These are phyloP conservation scores for Cerastis leucographa DNA, from an alignment of 2,888 invertebrate genomes.

Conservation along the genomic window DNA sequence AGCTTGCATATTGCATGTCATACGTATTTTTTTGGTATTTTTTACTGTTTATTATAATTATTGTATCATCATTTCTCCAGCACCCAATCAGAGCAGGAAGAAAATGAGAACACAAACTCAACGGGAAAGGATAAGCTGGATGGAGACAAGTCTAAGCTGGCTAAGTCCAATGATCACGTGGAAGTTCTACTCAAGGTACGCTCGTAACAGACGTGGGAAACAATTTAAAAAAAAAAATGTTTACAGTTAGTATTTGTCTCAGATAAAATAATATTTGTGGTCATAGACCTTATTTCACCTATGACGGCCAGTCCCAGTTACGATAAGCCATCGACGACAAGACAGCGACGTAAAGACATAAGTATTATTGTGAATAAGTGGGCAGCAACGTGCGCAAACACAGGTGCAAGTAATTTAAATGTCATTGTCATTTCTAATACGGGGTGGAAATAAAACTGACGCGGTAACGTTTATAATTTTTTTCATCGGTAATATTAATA, in stretches of 20 bases:
- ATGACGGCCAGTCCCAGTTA: background rate
- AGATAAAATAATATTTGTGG: background rate
- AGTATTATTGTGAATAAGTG: too few relatives aligned
- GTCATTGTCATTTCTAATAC: too few relatives aligned
- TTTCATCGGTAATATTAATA: too few relatives aligned
- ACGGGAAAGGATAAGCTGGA: conserved; percentile 81
- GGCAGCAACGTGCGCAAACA: too few relatives aligned
- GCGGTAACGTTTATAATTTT: too few relatives aligned
- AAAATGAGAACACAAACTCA: conserved; percentile 70
- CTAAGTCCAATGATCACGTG: conserved; percentile 84
- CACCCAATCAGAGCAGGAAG: conserved; percentile 81
- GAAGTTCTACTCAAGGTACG: conserved; percentile 86
- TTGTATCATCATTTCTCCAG: conserved; percentile 59
- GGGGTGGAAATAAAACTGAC: too few relatives aligned
- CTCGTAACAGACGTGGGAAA: background rate
- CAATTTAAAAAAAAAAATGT: background rate
- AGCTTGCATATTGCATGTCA: background rate
- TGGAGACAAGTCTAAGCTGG: conserved; percentile 79
- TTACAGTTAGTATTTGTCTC: too few relatives aligned
- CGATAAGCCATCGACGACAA: background rate
- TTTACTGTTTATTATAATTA: background rate
- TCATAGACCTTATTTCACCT: background rate
- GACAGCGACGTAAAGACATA: too few relatives aligned
- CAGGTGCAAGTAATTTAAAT: background rate
- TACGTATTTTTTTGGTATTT: background rate